Base-by-base conservation (phyloP, 2,888 invertebrate genomes). In the Smittia sp. region DNA sequence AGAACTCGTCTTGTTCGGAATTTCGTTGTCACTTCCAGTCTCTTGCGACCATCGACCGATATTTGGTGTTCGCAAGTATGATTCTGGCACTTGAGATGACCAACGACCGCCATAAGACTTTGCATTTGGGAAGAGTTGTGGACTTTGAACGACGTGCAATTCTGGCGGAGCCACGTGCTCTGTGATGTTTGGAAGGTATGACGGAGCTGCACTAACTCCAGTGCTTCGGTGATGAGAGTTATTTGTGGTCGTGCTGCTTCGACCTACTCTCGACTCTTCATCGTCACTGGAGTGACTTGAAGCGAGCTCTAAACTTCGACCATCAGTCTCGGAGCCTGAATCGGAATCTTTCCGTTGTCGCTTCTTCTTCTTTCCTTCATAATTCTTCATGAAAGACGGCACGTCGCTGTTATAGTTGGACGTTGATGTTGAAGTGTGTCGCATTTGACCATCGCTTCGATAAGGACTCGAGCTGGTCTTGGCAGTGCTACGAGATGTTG, bases 231-330 rank as follows among this genome's bases (percentile, higher is more conserved):
- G 83, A 72, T 72, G 72, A 18, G 72, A 72, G 38, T 70, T 54
- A n/a, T 18, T 22, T 22, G 82, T 80, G 69, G 80, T 81, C 0
- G 83, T 82, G 73, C 82, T 83, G 7, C 76, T 74, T 15, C 66
- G 54, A 9, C 76, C 77, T 41, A 75, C 75, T 13, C 82, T 77
- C 18, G 89, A 88, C 78, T 90, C 90, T 76, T 90, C 90, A 76
- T 97, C 96, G 79, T 97, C 97, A 66, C 95, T 96, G 9, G 95
- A 95, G 84, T 97, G 97, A 80, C 96, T 96, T 67, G 96, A 96
- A 13, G 96, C 96, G 68, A 97, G 86, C 78, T 96, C 96, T 75
- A 97, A 84, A 78, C 92, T 92, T 46, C 93, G 86, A 1, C 92
- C 93, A 77, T 79, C 84, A 1, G 91, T 91, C 70, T 94, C 94